Base-by-base conservation (phyloP, 2,113 vertebrate species). In the Pao palembangensis region DNA sequence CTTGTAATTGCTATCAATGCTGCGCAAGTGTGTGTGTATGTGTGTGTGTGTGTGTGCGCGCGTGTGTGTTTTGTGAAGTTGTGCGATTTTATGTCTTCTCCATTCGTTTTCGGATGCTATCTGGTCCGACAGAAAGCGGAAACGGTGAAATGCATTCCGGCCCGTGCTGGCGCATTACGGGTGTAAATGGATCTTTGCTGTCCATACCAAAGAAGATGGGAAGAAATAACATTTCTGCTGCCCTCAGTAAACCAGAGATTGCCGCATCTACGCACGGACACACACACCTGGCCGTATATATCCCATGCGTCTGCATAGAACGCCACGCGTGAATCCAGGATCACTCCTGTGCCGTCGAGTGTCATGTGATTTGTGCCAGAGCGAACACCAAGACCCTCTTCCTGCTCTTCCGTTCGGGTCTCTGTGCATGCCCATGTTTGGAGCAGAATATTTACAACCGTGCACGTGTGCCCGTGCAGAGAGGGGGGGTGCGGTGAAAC, bases 1-100 rank as follows among this genome's bases (percentile, higher is more conserved):
- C 55, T 84, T 80, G 78, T 75, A 79, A 78, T 80, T 75, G 80
- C 78, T 46, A 67, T 79, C 73, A 74, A 51, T 60, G 58, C 34
- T 10, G 58, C 15, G 8, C 64, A 50, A 51, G 66, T 74, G 70
- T 69, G 73, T 54, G 8, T 38, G 34, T 38, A 8, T 38, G 34
- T 38, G 34, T 38, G 34, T 38, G 34, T 12, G 34, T 38, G 34
- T 8, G 34, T 12, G 34, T 4, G 34, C 10, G 34, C 10, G 10
- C 11, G 34, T 11, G 34, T 38, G 34, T 10, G 8, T 38, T 38
- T 38, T 38, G 8, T 12, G 8, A 38, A 38, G 34, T 38, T 12
- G 34, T 38, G 34, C 8, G 34, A 11, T 38, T 38, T 38, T 38
- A 38, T 38, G 34, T 38, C 34, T 38, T 12, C 1, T 65, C 64